phyloP scores from a whole-genome alignment of 2,113 vertebrate species.

The Vulpes vulpes region DNA sequence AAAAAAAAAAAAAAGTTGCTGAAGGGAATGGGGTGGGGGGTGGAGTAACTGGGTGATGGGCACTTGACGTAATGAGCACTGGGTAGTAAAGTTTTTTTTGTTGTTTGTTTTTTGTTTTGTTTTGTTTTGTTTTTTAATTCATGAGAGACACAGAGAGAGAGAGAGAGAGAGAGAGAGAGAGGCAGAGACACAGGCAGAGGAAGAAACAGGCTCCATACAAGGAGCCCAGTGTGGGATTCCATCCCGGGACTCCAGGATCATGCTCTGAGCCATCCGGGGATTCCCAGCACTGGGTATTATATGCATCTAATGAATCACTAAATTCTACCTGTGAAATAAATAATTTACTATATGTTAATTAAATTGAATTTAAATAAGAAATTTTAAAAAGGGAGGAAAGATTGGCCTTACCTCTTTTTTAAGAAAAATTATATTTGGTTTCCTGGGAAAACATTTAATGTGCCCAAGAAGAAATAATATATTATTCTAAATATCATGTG shows the following conservation, averaged over 20 bases:
- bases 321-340: neutral
- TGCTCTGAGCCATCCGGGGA: no score
- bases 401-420: neutral
- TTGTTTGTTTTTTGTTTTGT: no score
- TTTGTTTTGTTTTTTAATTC: no score
- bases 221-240: no score
- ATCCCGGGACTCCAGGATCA: no score
- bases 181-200: no score
- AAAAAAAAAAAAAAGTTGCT: no score
- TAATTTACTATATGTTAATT: neutral
- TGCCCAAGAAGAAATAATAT: neutral
- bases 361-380: neutral
- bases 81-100: no score
- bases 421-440: conserved; percentile 1
- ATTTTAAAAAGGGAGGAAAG: neutral
- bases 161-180: no score
- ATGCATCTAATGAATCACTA: neutral
- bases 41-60: neutral
- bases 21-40: no score
- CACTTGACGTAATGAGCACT: neutral
- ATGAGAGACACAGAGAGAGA: no score
- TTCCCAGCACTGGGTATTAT: neutral
- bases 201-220: no score
- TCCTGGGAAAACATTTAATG: neutral
- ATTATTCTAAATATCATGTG: neutral